A percentile compares a stretch with the other conserved stretches of the same genome.
Conservation (phyloP, 1,140 invertebrate species). For the Lysiphlebus fabarum region DNA sequence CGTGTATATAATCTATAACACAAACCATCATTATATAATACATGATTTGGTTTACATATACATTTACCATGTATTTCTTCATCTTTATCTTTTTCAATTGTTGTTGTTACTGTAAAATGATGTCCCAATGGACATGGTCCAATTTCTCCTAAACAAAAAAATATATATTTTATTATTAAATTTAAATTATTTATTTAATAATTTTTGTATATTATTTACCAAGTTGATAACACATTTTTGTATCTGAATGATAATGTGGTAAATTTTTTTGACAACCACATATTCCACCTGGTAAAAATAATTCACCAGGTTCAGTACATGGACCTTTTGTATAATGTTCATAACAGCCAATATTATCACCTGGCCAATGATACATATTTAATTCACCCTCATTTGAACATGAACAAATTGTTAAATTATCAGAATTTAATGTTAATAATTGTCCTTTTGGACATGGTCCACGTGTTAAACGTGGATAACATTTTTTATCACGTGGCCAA, state of each 20-base stretch:
- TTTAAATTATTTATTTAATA: background rate
- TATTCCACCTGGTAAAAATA: slow-evolving; percentile 69
- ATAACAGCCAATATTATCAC: slow-evolving; percentile 64
- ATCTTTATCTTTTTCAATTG: slow-evolving; percentile 38
- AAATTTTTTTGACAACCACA: slow-evolving; percentile 69
- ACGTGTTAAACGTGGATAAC: slow-evolving; percentile 65
- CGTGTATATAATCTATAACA: slow-evolving; percentile 75
- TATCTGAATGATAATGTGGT: slow-evolving; percentile 68
- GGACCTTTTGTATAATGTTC: slow-evolving; percentile 75
- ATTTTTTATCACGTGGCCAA: slow-evolving; percentile 70
- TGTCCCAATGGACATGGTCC: slow-evolving; percentile 72
- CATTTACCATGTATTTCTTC: slow-evolving; percentile 57
- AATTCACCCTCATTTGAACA: slow-evolving; percentile 54
- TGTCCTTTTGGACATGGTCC: slow-evolving; percentile 75
- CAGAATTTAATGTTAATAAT: slow-evolving; percentile 58
- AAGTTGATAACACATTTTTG: slow-evolving; percentile 70
- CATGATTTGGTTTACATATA: slow-evolving; percentile 68
- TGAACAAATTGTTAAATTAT: slow-evolving; percentile 61
- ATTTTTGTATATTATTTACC: slow-evolving; percentile 53
- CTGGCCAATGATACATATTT: slow-evolving; percentile 52
- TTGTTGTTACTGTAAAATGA: slow-evolving; percentile 57
- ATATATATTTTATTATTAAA: background rate
- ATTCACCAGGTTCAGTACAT: slow-evolving; percentile 67
- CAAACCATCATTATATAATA: slow-evolving; percentile 63
- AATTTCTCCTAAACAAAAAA: slow-evolving; percentile 53